Conservation (phyloP, 2,888 invertebrate genomes). For the Rhabditophanes sp. region DNA sequence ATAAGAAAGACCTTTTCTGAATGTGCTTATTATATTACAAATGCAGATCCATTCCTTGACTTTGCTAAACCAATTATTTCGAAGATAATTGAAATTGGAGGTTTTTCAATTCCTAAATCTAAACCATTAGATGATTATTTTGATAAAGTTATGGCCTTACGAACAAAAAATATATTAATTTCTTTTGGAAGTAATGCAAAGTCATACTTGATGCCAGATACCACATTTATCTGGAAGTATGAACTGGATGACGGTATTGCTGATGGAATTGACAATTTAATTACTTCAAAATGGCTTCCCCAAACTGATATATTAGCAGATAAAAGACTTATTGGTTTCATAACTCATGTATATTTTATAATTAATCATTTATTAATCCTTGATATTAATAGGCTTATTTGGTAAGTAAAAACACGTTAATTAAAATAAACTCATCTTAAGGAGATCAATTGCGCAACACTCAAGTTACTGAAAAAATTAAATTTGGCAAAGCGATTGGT, state of each 20-base stretch:
- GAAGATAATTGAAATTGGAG: constrained; percentile 3
- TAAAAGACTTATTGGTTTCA: constrained; percentile 4
- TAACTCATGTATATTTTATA: too few relatives aligned
- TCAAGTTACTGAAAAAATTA: constrained; percentile 3
- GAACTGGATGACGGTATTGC: neutral
- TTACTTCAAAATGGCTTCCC: constrained; percentile 2
- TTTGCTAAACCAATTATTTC: constrained; percentile 2
- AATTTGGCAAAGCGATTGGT: constrained; percentile 1
- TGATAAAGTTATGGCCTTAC: neutral
- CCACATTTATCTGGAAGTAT: constrained; percentile 5
- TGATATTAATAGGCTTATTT: too few relatives aligned
- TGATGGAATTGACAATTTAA: constrained; percentile 2
- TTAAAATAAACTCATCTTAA: neutral
- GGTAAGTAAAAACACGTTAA: too few relatives aligned
- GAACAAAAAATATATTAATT: constrained; percentile 1
- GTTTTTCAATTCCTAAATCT: neutral
- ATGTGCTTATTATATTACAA: too few relatives aligned
- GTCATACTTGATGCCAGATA: neutral
- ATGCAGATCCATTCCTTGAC: too few relatives aligned
- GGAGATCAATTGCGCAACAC: constrained; percentile 4
- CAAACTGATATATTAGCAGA: constrained; percentile 1
- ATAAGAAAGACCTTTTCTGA: too few relatives aligned
- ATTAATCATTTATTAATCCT: too few relatives aligned
- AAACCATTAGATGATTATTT: neutral
- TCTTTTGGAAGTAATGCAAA: constrained; percentile 1